phyloP scores from a whole-genome alignment of 2,797 vertebrate species.

The Pogonophryne albipinna region DNA sequence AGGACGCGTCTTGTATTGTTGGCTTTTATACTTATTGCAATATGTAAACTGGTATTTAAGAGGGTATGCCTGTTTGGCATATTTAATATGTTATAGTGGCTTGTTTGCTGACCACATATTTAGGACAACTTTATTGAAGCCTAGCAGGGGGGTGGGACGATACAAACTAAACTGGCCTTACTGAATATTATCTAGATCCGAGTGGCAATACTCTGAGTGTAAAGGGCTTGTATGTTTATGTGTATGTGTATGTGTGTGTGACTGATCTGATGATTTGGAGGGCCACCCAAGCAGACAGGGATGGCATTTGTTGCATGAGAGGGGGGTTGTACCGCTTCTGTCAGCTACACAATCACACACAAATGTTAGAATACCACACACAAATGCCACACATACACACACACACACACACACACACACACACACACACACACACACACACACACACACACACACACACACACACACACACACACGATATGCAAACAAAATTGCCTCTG shows the following conservation, averaged over 20 bases:
- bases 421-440: slow-evolving; percentile 27
- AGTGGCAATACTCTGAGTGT: slow-evolving; percentile 31
- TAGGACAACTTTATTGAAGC: slow-evolving; percentile 1
- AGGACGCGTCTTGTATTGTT: neutral
- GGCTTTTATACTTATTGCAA: neutral
- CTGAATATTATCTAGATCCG: slow-evolving; percentile 34
- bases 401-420: slow-evolving; percentile 37
- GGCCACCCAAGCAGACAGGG: slow-evolving; percentile 74
- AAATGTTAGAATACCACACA: slow-evolving; percentile 26
- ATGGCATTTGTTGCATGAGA: slow-evolving; percentile 83
- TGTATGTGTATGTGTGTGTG: slow-evolving; percentile 50
- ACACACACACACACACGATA: slow-evolving; percentile 42
- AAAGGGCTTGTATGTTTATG: slow-evolving; percentile 10
- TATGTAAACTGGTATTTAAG: slow-evolving; percentile 11
- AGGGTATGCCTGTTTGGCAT: neutral
- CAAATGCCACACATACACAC: slow-evolving; percentile 35
- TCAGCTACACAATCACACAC: slow-evolving; percentile 53
- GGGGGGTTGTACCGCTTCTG: slow-evolving; percentile 68
- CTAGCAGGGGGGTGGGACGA: no score
- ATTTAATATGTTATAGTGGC: neutral
- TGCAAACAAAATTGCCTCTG: slow-evolving; percentile 72
- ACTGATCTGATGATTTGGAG: slow-evolving; percentile 79
- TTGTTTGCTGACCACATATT: neutral
- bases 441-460: no score
- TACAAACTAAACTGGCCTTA: slow-evolving; percentile 50